phyloP scores from a whole-genome alignment of 2,113 vertebrate genomes.

The Embiotoca jacksoni region DNA sequence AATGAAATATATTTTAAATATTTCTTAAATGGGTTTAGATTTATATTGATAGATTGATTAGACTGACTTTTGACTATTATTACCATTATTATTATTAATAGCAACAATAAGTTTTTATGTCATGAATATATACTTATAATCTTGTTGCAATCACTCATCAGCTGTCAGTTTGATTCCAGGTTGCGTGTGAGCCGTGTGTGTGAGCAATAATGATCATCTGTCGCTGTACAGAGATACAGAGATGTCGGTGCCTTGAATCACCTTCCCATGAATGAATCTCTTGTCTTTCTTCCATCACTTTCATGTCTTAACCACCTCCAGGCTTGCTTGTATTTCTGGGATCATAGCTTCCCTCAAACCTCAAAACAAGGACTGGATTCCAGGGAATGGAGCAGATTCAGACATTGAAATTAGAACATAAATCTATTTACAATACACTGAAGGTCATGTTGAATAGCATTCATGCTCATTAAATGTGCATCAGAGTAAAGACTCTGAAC shows the following conservation, averaged over 20 bases:
- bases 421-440: neutral
- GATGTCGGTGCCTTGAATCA: conserved; percentile 83
- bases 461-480: neutral
- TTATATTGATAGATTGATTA: too few species aligned
- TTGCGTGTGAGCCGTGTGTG: conserved; percentile 81
- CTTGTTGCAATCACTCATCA: conserved; percentile 46
- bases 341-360: conserved; percentile 56
- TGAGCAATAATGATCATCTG: conserved; percentile 84
- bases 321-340: conserved; percentile 81
- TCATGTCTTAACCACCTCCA: conserved; percentile 81
- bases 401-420: conserved; percentile 6
- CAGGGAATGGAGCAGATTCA: conserved; percentile 33
- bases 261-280: conserved; percentile 82
- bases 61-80: neutral
- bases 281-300: conserved; percentile 85
- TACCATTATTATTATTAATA: neutral
- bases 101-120: conserved; percentile 15
- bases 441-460: neutral
- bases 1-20: too few species aligned
- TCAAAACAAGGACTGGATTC: conserved; percentile 75
- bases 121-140: conserved; percentile 12
- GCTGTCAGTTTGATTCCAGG: conserved; percentile 60
- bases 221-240: conserved; percentile 74
- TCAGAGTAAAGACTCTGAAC: neutral
- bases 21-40: too few species aligned